A percentile compares a stretch with the other conserved stretches of the same genome.
Evolutionary conservation across 2,888 invertebrate species (phyloP).

Genomic region (Caenorhabditis sp.): DNA sequence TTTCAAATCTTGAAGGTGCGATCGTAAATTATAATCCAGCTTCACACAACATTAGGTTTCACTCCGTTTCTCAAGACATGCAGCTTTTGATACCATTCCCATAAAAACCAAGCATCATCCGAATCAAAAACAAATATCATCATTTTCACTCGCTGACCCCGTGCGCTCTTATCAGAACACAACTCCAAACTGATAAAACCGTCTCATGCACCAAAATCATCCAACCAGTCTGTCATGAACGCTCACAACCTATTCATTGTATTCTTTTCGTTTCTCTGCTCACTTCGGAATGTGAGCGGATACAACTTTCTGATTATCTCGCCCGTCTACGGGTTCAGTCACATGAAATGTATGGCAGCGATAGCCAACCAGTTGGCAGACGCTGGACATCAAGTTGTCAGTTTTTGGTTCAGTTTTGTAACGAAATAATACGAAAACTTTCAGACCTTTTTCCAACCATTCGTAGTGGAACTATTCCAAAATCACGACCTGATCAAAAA

Average conservation of each 20-base stretch:
- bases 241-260: not conserved
- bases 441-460: slow-evolving; percentile 55
- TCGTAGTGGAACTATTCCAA: slow-evolving; percentile 26
- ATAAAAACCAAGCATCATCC: not conserved
- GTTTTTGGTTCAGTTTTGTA: not conserved
- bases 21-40: too few relatives aligned
- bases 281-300: slow-evolving; percentile 2
- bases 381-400: slow-evolving; percentile 66
- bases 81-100: too few relatives aligned
- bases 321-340: slow-evolving; percentile 56
- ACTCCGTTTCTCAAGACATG: too few relatives aligned
- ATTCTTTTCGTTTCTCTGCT: not conserved
- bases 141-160: slow-evolving; percentile 7
- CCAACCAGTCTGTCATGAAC: not conserved
- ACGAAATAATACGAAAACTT: not conserved
- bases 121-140: slow-evolving; percentile 5
- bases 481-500: slow-evolving; percentile 45
- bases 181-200: not conserved
- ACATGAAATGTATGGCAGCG: slow-evolving; percentile 61
- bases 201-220: slow-evolving; percentile 16
- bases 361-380: slow-evolving; percentile 61
- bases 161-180: slow-evolving; percentile 13
- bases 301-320: slow-evolving; percentile 62
- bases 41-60: too few relatives aligned
- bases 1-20: too few relatives aligned